Base-by-base conservation (phyloP, 2,797 vertebrate genomes). In the Todus mexicanus region DNA sequence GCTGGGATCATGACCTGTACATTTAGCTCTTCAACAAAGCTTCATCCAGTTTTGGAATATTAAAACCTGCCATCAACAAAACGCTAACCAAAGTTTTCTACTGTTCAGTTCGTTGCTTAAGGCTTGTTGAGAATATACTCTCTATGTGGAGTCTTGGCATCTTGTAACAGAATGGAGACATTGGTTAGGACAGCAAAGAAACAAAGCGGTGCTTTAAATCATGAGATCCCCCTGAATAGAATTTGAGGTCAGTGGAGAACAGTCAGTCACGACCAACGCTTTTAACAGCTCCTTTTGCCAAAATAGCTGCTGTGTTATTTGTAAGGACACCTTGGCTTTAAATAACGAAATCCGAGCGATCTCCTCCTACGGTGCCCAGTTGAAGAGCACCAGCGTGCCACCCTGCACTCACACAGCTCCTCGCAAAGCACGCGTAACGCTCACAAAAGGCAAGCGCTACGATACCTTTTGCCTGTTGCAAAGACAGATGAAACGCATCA, bases 231-330 rank as follows among this genome's bases (percentile, higher is more conserved):
- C 87, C 65, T 92, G 84, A 85, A 91, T 5, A 93, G 78, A 85
- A 92, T 69, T 15, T 90, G 93, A 97, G 95, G 95, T 95, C 74
- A 94, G 33, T 84, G 91, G 61, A 97, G 70, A 95, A 89, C 71
- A 84, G 82, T 90, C 82, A 81, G 53, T 92, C 75, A 84, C 0
- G 0, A 93, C 38, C 75, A 87, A 76, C n/a, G 76, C 42, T 90
- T 91, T 45, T 10, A 50, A 35, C 75, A 94, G 42, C 37, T 87
- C 33, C 43, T 91, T 89, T 90, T 76, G 70, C 71, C 72, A 90
- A 94, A 92, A 91, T 66, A 86, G 89, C 61, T 10, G 20, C 80
- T 65, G 57, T 60, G 64, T 16, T 66, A 83, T 64, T 80, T 87
- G n/a, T 94, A 95, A 95, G 93, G 88, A 89, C 83, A 95, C 77